These are phyloP conservation scores for Drosophila melanogaster DNA, from an alignment of 1,140 invertebrate species.

Conservation along the genomic window DNA sequence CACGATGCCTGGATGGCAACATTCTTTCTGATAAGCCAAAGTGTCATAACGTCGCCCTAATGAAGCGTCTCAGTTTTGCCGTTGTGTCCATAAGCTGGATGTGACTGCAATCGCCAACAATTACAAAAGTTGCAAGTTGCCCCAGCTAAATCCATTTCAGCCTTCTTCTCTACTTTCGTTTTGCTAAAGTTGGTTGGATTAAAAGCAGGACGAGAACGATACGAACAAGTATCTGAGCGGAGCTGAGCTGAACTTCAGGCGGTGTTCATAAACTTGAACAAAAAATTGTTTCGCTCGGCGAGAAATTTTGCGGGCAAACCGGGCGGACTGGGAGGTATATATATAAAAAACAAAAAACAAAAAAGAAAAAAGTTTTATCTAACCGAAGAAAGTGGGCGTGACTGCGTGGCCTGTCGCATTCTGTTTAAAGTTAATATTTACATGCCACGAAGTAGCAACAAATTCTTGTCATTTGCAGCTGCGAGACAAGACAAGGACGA, in stretches of 20 bases:
- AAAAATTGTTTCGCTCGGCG: conserved; percentile 46
- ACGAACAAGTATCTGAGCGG: conserved; percentile 14
- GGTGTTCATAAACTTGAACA: conserved; percentile 45
- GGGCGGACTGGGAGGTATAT: too few species aligned
- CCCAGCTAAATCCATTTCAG: conserved; percentile 23
- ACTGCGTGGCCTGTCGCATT: conserved; percentile 65
- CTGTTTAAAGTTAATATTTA: conserved; percentile 82
- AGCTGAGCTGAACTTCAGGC: conserved; percentile 14
- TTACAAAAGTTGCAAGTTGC: conserved; percentile 77
- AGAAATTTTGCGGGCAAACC: conserved; percentile 26
- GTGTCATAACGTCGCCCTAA: conserved; percentile 72
- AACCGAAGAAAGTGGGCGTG: conserved; percentile 48
- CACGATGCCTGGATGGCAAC: not conserved
- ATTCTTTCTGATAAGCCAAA: conserved; percentile 25
- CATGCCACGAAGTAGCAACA: conserved; percentile 74
- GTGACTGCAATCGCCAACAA: conserved; percentile 73
- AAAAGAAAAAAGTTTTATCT: conserved; percentile 62
- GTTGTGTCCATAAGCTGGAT: conserved; percentile 52
- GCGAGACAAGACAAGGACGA: conserved; percentile 53
- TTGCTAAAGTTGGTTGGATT: conserved; percentile 32
- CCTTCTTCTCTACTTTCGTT: not conserved
- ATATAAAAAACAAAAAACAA: not conserved
- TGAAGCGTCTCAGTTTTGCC: conserved; percentile 61
- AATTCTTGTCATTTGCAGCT: conserved; percentile 81
- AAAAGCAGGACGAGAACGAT: conserved; percentile 17